These are phyloP conservation scores for Drosophila borborema DNA, from an alignment of 2,888 invertebrate species.

Conservation along the genomic window DNA sequence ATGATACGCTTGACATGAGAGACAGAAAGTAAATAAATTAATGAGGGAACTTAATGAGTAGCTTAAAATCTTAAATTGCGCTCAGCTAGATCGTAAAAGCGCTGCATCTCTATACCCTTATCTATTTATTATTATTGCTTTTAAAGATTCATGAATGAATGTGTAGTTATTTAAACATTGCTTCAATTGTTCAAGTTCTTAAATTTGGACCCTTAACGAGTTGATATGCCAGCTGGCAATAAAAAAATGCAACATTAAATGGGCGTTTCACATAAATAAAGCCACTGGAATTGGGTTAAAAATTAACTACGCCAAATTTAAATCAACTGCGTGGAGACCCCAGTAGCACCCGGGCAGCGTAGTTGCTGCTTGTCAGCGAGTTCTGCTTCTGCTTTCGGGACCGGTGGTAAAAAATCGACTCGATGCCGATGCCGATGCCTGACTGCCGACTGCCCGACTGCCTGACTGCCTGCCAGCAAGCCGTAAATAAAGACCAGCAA, in stretches of 20 bases:
- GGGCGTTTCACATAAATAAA: constrained; percentile 75
- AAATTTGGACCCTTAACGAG: constrained; percentile 4
- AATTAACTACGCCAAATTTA: constrained; percentile 78
- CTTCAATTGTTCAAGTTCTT: background rate
- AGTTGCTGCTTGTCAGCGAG: constrained; percentile 63
- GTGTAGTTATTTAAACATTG: background rate
- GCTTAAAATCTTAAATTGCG: too few relatives aligned
- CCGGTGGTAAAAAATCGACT: constrained; percentile 72
- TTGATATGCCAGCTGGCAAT: constrained; percentile 55
- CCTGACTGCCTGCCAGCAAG: constrained; percentile 52
- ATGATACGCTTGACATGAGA: background rate
- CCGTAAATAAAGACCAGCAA: constrained; percentile 75
- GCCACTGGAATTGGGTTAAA: constrained; percentile 71
- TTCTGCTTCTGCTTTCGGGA: constrained; percentile 61
- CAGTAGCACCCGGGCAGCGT: constrained; percentile 24
- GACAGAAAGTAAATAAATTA: background rate
- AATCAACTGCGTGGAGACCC: constrained; percentile 63
- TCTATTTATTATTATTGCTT: background rate
- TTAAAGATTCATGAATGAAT: background rate
- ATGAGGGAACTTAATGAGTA: too few relatives aligned
- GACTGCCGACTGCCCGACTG: constrained; percentile 39
- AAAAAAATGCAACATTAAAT: constrained; percentile 76
- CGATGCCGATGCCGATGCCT: constrained; percentile 22
- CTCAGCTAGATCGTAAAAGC: too few relatives aligned
- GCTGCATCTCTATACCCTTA: too few relatives aligned